These are phyloP conservation scores for Rhegmatorhina hoffmannsi DNA, from an alignment of 2,113 vertebrate genomes.

Conservation along the genomic window DNA sequence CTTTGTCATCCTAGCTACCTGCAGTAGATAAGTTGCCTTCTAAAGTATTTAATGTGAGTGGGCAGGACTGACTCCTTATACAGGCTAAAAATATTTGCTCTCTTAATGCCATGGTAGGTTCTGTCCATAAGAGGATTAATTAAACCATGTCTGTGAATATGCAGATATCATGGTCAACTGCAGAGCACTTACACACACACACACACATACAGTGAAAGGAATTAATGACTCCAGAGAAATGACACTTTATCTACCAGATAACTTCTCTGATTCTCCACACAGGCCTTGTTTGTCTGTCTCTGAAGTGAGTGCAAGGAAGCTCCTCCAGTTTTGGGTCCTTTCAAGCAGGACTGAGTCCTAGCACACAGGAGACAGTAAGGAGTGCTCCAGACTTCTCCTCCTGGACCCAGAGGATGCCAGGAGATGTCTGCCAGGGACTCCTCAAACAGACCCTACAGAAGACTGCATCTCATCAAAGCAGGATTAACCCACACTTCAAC, in stretches of 20 bases:
- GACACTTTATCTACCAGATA: not conserved
- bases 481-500: not conserved
- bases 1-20: constrained; percentile 12
- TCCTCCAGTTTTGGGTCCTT: not conserved
- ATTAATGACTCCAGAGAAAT: not conserved
- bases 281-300: not conserved
- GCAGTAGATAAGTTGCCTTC: constrained; percentile 10
- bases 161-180: not conserved
- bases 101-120: constrained; percentile 29
- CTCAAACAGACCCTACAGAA: not conserved
- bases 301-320: not conserved
- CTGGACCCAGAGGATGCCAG: not conserved
- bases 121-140: constrained; percentile 52
- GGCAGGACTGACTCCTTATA: not conserved
- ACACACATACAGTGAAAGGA: not conserved
- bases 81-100: constrained; percentile 53
- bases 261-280: not conserved
- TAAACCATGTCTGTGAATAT: constrained; percentile 38
- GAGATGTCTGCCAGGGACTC: not conserved
- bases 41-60: constrained; percentile 1
- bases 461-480: not conserved
- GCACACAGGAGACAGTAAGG: not conserved
- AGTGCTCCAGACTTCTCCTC: not conserved
- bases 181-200: not conserved
- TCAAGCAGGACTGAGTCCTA: not conserved